phyloP scores from a whole-genome alignment of 2,888 invertebrate species.

The Apodemia mormo region DNA sequence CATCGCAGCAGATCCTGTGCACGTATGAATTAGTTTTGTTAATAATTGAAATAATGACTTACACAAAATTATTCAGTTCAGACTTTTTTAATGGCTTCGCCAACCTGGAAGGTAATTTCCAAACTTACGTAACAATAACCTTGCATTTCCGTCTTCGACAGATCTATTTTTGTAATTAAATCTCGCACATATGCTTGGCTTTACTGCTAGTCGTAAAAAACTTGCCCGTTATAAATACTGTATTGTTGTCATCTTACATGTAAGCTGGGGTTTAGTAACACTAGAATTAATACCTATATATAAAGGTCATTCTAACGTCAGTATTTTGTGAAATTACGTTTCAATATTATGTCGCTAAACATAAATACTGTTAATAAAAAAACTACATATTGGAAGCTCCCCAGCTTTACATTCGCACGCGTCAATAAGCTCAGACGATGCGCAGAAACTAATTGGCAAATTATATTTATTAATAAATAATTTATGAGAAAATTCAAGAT shows the following conservation, averaged over 20 bases:
- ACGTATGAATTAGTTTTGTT: constrained; percentile 39
- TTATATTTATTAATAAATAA: no score
- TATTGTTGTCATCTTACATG: background rate
- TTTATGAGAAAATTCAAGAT: no score
- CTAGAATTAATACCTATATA: background rate
- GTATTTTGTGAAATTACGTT: no score
- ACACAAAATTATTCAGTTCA: constrained; percentile 33
- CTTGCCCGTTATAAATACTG: background rate
- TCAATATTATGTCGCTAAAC: no score
- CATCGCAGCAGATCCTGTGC: constrained; percentile 36
- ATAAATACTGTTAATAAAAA: no score
- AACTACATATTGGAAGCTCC: no score
- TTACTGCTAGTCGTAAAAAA: background rate
- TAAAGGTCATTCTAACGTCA: no score
- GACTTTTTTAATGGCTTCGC: constrained; percentile 38
- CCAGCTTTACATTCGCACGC: no score
- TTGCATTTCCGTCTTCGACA: constrained; percentile 16
- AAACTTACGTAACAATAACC: constrained; percentile 30
- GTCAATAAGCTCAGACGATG: no score
- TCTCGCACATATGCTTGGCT: constrained; percentile 6
- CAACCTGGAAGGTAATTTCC: constrained; percentile 38
- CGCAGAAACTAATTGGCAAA: no score
- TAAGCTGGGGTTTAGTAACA: background rate
- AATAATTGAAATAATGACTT: constrained; percentile 37
- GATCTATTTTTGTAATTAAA: constrained; percentile 17